Conservation (phyloP, 1,140 invertebrate genomes). For the Magallana angulata region DNA sequence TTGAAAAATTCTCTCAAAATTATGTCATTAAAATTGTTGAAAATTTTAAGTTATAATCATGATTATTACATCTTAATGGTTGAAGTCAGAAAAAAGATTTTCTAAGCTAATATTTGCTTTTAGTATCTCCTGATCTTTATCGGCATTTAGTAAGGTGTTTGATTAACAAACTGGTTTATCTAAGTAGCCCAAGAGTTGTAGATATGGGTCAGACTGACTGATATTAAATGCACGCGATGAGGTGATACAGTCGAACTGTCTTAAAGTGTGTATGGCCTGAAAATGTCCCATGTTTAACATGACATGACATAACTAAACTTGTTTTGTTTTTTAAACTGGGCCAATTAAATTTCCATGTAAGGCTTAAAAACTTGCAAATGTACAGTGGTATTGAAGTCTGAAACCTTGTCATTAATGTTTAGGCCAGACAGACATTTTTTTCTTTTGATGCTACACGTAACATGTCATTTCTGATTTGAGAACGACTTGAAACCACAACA, state of each 20-base stretch:
- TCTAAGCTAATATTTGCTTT: background rate
- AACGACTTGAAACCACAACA: slow-evolving; percentile 15
- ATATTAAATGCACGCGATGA: background rate
- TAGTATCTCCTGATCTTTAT: background rate
- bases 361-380: slow-evolving; percentile 14
- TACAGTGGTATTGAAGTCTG: slow-evolving; percentile 1
- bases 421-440: slow-evolving; percentile 21
- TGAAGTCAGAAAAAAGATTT: background rate
- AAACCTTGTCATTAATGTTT: slow-evolving; percentile 9
- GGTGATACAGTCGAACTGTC: background rate
- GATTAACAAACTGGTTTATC: background rate
- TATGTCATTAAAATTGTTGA: no score
- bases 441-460: slow-evolving; percentile 27
- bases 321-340: background rate
- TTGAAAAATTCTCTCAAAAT: no score
- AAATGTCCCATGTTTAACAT: background rate
- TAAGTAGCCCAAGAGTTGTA: background rate
- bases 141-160: background rate
- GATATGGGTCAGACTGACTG: slow-evolving; percentile 10
- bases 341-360: slow-evolving; percentile 29
- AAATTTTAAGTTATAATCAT: background rate
- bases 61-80: background rate
- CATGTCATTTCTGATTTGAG: slow-evolving; percentile 25
- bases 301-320: background rate
- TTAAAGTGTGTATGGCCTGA: background rate